phyloP scores from a whole-genome alignment of 1,140 invertebrate genomes.

The Coenobita brevimanus region DNA sequence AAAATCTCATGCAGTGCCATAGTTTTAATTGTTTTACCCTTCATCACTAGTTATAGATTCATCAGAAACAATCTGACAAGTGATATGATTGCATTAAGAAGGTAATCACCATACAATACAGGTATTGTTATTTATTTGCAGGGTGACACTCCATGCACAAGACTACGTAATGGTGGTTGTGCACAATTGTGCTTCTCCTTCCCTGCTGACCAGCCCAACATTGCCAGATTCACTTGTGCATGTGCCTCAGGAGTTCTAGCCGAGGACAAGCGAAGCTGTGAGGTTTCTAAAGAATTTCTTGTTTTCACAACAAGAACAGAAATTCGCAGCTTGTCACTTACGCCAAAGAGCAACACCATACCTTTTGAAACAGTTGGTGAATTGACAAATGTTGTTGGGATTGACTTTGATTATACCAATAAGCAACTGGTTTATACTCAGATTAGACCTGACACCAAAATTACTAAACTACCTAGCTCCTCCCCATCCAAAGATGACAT shows the following conservation, averaged over 20 bases:
- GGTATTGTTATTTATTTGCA: slow-evolving; percentile 29
- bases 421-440: slow-evolving; percentile 92
- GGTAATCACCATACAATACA: too few species aligned
- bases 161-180: slow-evolving; percentile 86
- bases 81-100: too few species aligned
- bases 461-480: slow-evolving; percentile 83
- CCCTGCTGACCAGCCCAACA: slow-evolving; percentile 75
- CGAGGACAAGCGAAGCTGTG: slow-evolving; percentile 81
- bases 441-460: slow-evolving; percentile 91
- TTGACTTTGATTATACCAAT: slow-evolving; percentile 95
- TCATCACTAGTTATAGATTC: too few species aligned
- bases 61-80: too few species aligned
- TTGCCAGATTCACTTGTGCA: slow-evolving; percentile 84
- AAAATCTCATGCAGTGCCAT: too few species aligned
- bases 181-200: slow-evolving; percentile 96
- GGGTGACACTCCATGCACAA: slow-evolving; percentile 84
- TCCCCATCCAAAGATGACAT: slow-evolving; percentile 69
- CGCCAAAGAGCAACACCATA: slow-evolving; percentile 84
- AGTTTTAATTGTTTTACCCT: too few species aligned
- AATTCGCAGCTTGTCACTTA: slow-evolving; percentile 88
- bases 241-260: slow-evolving; percentile 90
- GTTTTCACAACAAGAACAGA: slow-evolving; percentile 94
- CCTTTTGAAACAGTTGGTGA: slow-evolving; percentile 86
- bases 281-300: slow-evolving; percentile 88
- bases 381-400: slow-evolving; percentile 95